Evolutionary conservation across 2,888 invertebrate species (phyloP).

Genomic region (Leptinotarsa peninsularis): DNA sequence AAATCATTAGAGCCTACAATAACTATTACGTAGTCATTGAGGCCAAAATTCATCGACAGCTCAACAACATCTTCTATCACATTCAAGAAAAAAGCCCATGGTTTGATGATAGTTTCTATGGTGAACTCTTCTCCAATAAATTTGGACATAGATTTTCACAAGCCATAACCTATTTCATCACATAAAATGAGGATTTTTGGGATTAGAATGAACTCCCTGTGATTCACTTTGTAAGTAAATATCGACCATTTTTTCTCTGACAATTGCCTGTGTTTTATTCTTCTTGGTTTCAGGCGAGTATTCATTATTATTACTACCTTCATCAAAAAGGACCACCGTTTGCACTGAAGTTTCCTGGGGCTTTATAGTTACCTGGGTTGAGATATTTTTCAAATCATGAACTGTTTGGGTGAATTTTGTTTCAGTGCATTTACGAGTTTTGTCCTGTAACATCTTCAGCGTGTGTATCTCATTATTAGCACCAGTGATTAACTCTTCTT

Average conservation of each 20-base stretch:
- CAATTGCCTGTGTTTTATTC: background rate
- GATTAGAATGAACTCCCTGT: too few relatives aligned
- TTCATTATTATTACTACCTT: background rate
- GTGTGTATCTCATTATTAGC: constrained; percentile 1
- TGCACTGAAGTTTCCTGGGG: background rate
- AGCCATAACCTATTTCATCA: too few relatives aligned
- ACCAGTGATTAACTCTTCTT: background rate
- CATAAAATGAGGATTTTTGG: too few relatives aligned
- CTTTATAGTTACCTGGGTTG: background rate
- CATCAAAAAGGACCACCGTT: background rate
- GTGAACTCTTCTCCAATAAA: too few relatives aligned
- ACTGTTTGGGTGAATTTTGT: constrained; percentile 4
- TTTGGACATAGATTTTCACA: too few relatives aligned
- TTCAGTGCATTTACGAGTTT: background rate
- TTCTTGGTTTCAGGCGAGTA: background rate
- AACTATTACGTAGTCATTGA: constrained; percentile 17
- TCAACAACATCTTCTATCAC: background rate
- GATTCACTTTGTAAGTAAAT: too few relatives aligned
- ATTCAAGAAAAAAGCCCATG: too few relatives aligned
- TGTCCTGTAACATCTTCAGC: constrained; percentile 7
- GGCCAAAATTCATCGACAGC: constrained; percentile 10
- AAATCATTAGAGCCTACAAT: constrained; percentile 1
- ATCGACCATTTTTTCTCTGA: background rate
- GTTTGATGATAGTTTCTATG: too few relatives aligned
- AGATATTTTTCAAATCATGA: background rate